These are phyloP conservation scores for Hydrolagus affinis DNA, from an alignment of 2,113 vertebrate species.

Conservation along the genomic window DNA sequence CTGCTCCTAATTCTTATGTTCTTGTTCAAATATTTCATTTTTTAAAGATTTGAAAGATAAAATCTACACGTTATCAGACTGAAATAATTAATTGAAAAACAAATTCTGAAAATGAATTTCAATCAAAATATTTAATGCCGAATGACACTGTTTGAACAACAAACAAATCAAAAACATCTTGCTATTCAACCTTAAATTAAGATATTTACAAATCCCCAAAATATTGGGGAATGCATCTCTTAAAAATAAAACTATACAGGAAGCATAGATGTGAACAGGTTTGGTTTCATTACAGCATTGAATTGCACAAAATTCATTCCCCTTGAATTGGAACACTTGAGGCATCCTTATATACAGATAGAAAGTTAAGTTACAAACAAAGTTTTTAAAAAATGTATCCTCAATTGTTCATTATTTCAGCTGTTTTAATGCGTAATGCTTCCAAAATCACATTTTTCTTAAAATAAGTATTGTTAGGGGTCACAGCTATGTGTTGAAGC, in stretches of 20 bases:
- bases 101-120: neutral
- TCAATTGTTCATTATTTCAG: neutral
- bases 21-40: too few species aligned
- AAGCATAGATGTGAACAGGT: neutral
- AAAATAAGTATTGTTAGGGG: neutral
- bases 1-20: too few species aligned
- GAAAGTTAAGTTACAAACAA: neutral
- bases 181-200: neutral
- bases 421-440: neutral
- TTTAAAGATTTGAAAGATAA: too few species aligned
- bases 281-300: neutral
- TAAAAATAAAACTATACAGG: neutral
- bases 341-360: neutral
- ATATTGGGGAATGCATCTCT: neutral
- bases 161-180: neutral
- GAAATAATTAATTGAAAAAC: too few species aligned
- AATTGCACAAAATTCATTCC: neutral
- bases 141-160: too few species aligned
- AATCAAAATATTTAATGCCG: slow-evolving; percentile 5
- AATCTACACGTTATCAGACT: too few species aligned
- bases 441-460: too few species aligned
- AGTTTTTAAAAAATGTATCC: neutral
- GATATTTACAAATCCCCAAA: neutral
- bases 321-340: neutral
- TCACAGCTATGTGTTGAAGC: neutral